Percentiles rank a stretch among this genome's conserved stretches.
These are phyloP conservation scores for Fundulus diaphanus DNA, from an alignment of 2,797 vertebrate species.

Conservation along the genomic window DNA sequence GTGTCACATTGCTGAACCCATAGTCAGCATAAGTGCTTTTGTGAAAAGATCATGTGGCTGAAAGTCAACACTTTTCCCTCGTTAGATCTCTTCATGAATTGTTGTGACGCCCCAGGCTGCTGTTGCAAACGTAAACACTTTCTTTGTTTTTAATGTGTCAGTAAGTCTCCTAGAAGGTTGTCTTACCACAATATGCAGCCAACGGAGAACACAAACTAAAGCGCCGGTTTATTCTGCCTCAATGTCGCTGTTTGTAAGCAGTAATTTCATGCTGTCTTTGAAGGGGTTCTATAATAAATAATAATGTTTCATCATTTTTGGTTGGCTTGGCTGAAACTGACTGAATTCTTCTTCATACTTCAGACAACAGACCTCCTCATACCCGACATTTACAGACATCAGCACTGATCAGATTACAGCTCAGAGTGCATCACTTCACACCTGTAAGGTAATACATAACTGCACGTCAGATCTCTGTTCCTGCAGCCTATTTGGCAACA, in stretches of 20 bases:
- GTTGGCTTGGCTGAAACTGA: background rate
- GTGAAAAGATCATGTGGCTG: background rate
- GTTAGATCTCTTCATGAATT: background rate
- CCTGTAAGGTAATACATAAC: background rate
- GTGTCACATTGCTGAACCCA: constrained; percentile 1
- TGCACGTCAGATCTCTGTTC: background rate
- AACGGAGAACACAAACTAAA: background rate
- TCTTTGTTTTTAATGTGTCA: background rate
- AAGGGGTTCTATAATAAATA: constrained; percentile 1
- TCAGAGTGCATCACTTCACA: constrained; percentile 6
- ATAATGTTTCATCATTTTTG: background rate
- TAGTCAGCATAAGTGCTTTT: constrained; percentile 7
- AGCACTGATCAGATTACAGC: background rate
- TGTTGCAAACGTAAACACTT: background rate
- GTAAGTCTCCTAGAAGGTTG: background rate
- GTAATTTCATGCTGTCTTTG: background rate
- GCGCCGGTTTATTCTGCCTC: background rate
- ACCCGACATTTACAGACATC: background rate
- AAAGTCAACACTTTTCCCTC: background rate
- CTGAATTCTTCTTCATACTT: background rate
- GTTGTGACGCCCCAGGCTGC: background rate
- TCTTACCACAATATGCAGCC: background rate
- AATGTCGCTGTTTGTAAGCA: background rate
- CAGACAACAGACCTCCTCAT: background rate
- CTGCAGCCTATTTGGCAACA: background rate